A percentile compares a stretch with the other conserved stretches of the same genome.
phyloP scores from a whole-genome alignment of 2,797 vertebrate species.

The Muscicapa striata region DNA sequence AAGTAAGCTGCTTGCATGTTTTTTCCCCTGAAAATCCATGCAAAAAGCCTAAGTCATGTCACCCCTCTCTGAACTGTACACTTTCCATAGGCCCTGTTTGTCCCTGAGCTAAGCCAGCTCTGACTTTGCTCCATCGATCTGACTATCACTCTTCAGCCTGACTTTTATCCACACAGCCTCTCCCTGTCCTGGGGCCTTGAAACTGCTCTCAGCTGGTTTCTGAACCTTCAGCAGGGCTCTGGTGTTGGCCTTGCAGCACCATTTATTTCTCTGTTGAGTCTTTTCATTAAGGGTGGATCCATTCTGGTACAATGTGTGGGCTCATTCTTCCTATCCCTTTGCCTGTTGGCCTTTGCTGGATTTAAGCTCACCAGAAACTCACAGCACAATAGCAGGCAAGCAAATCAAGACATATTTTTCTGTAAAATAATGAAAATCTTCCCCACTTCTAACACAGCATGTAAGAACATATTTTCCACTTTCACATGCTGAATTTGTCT shows the following conservation, averaged over 20 bases:
- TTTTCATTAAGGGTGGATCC: background rate
- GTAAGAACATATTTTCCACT: background rate
- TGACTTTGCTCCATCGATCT: background rate
- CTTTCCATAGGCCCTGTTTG: background rate
- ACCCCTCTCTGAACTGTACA: background rate
- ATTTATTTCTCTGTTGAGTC: background rate
- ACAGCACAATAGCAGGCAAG: background rate
- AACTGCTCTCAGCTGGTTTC: background rate
- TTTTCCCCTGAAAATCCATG: background rate
- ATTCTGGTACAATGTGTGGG: accelerated
- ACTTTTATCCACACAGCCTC: background rate
- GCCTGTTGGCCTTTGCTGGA: background rate
- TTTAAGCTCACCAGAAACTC: background rate
- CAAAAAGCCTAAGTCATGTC: background rate
- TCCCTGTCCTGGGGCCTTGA: background rate
- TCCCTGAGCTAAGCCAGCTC: background rate
- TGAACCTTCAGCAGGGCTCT: background rate
- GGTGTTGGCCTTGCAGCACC: background rate
- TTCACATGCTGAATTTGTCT: background rate
- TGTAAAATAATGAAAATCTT: background rate
- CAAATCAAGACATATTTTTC: background rate
- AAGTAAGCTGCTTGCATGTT: background rate
- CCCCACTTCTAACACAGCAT: background rate
- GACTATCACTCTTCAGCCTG: background rate
- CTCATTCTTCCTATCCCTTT: background rate